phyloP scores from a whole-genome alignment of 2,113 vertebrate species.

The Herpetotheres cachinnans region DNA sequence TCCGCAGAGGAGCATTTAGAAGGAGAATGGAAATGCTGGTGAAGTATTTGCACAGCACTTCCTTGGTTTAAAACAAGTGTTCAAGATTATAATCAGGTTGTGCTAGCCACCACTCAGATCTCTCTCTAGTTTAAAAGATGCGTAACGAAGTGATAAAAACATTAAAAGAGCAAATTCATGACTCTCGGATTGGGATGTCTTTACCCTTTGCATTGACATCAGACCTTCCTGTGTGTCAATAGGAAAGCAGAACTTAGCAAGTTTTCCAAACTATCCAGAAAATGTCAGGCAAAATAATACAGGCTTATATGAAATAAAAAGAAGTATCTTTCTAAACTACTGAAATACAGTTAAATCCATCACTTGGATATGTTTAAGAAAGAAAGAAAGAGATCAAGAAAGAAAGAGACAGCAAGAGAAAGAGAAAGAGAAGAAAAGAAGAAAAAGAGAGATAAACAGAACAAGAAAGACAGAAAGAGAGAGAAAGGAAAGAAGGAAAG shows the following conservation, averaged over 20 bases:
- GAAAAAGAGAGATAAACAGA: too few relatives aligned
- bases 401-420: accelerated
- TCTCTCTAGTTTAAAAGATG: background rate
- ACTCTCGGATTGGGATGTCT: background rate
- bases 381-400: background rate
- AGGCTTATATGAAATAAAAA: background rate
- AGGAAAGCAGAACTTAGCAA: background rate
- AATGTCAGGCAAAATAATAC: background rate
- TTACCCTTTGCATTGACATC: background rate
- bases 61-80: background rate
- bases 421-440: accelerated
- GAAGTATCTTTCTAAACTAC: background rate
- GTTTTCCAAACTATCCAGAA: background rate
- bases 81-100: background rate
- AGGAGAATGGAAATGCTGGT: background rate
- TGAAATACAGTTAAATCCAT: background rate
- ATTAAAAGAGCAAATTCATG: background rate
- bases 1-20: background rate
- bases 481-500: background rate
- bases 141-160: background rate
- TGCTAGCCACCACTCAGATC: background rate
- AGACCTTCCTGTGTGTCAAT: background rate
- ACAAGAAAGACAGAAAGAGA: too few relatives aligned
- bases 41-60: slow-evolving; percentile 11
- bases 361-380: too few relatives aligned